Base-by-base conservation (phyloP, 1,140 invertebrate species). In the Chrysoperla carnea region DNA sequence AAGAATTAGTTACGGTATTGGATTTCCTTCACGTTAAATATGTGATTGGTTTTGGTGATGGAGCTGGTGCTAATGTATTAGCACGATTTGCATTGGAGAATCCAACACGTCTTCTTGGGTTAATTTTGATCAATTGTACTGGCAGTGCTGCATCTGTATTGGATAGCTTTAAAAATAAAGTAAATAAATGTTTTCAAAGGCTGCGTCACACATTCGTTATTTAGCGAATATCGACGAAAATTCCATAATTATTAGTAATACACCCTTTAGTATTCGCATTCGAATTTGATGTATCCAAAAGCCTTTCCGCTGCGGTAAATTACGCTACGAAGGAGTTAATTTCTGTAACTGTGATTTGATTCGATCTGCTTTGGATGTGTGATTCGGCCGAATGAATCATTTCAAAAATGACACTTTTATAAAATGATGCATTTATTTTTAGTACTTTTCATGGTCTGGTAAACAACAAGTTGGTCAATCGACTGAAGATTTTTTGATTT, bases 61-160 rank as follows among this genome's bases (percentile, higher is more conserved):
- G 88, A 6, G 87, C 86, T 6, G 88, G 88, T 1, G 85, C 87
- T 15, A 92, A 91, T 62, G 82, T 89, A 39, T 62, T 90, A 11
- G 81, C 83, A 8, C 72, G 87, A 36, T 91, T 89, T 61, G 87
- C 83, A 1, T 63, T 88, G 46, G 77, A 78, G 11, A 76, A 84
- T 61, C 82, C 83, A 0, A 67, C 76, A 6, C 66, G 85, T 28
- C 73, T 76, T 12, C 62, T 88, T 15, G 88, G 84, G 6, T 68
- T 88, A 4, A 75, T 85, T 50, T 68, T 92, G 40, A 83, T 93
- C 51, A 88, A 93, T 64, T 87, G 84, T 55, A 91, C 87, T 0
- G 81, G 78, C 15, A 87, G 85, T 37, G 81, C 85, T 14, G 84
- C 84, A 8, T 83, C 83, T 8, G 81, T 92, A 29, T 75, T 87